Evolutionary conservation across 2,797 vertebrate species (phyloP).

Genomic region (Poecilia gillii): DNA sequence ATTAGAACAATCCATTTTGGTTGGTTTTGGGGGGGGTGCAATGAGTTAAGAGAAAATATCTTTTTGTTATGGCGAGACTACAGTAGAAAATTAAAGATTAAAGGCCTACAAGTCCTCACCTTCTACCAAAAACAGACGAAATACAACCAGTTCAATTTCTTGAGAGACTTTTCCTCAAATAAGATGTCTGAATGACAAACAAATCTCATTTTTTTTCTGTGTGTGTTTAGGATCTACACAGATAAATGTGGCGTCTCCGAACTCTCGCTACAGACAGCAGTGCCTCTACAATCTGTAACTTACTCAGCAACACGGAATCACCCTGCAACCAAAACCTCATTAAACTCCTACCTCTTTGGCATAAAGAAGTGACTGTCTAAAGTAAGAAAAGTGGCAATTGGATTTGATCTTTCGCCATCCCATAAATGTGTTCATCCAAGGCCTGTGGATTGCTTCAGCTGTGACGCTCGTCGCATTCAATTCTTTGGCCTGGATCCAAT

Average conservation of each 20-base stretch:
- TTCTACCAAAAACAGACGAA: neutral
- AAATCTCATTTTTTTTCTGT: neutral
- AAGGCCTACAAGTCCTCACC: conserved; percentile 6
- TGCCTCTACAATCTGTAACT: conserved; percentile 46
- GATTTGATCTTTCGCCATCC: conserved; percentile 71
- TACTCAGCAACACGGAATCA: conserved; percentile 49
- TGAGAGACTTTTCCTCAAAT: conserved; percentile 2
- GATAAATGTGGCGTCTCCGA: conserved; percentile 11
- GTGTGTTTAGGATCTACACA: conserved; percentile 25
- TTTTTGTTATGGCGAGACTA: neutral
- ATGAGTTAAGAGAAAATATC: conserved; percentile 12
- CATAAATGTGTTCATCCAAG: conserved; percentile 61
- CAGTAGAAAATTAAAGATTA: conserved; percentile 28
- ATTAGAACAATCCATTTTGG: conserved; percentile 28
- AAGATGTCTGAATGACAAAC: neutral
- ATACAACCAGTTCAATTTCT: conserved; percentile 11
- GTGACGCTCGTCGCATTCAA: conserved; percentile 62
- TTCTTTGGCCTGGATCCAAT: conserved; percentile 70
- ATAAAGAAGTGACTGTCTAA: conserved; percentile 58
- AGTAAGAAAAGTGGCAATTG: conserved; percentile 64
- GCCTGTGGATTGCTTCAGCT: conserved; percentile 63
- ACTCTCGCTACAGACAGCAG: conserved; percentile 19
- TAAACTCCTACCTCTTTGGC: conserved; percentile 63
- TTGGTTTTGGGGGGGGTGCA: conserved; percentile 15
- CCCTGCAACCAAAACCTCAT: conserved; percentile 66